These are phyloP conservation scores for Nomada ferruginata DNA, from an alignment of 2,888 invertebrate genomes.

Conservation along the genomic window DNA sequence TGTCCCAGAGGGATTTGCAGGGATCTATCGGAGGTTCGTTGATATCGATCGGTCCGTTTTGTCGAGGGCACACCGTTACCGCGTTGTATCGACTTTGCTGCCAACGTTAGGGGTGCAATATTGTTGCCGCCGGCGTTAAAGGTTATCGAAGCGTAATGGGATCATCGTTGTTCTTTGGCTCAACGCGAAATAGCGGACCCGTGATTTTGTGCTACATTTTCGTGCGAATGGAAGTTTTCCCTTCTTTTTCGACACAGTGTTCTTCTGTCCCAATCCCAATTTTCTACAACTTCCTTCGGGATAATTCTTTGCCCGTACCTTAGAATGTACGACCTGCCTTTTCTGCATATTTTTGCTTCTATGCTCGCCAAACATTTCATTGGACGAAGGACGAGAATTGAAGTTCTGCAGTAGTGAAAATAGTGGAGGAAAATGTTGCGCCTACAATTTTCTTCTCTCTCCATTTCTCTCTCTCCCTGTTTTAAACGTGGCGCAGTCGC, in stretches of 20 bases:
- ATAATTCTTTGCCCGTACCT: too few species aligned
- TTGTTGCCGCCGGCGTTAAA: conserved; percentile 1
- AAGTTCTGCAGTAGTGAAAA: too few species aligned
- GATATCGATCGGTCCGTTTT: neutral
- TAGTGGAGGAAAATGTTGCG: too few species aligned
- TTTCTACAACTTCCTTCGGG: too few species aligned
- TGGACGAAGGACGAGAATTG: too few species aligned
- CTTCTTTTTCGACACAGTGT: neutral
- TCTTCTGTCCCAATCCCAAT: too few species aligned
- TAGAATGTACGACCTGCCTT: neutral
- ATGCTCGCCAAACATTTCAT: too few species aligned
- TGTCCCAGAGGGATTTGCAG: conserved; percentile 6
- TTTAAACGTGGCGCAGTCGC: too few species aligned
- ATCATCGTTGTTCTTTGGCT: conserved; percentile 10
- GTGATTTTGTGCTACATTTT: neutral
- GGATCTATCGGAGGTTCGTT: conserved; percentile 4
- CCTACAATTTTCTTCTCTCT: too few species aligned
- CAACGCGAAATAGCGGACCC: neutral
- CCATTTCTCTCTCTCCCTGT: too few species aligned
- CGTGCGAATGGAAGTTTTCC: too few species aligned
- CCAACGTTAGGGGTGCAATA: conserved; percentile 1
- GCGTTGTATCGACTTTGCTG: conserved; percentile 12
- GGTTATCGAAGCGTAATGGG: conserved; percentile 14
- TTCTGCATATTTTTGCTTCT: too few species aligned
- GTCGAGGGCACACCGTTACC: neutral